Base-by-base conservation (phyloP, 2,888 invertebrate genomes). In the Noctua fimbriata region DNA sequence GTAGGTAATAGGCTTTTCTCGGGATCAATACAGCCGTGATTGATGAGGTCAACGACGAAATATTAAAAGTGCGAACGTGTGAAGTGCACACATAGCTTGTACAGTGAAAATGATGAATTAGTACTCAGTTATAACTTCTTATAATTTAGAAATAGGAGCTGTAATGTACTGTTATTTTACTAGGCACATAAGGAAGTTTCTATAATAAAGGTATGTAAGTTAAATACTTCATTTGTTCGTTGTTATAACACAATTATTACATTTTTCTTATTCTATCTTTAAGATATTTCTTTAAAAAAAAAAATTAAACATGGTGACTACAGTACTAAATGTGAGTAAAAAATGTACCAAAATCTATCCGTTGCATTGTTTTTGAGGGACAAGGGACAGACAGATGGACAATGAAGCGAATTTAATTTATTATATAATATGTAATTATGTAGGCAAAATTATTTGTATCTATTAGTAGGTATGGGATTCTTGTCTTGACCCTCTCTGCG, bases 1-100 rank as follows among this genome's bases (percentile, higher is more conserved):
- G 49, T 87, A 72, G 32, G 79, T 87, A 84, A 87, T 73, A 87
- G 73, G 67, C 73, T 87, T 84, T 78, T n/a, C 70, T 84, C 36
- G 44, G 74, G 73, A 87, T 85, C 82, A 85, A 88, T 88, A 85
- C n/a, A 76, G 58, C 58, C 18, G 82, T 88, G 85, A 85, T 85
- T 88, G 82, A 85, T 88, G 85, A 85, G 81, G 76, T 85, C 82
- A 72, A 65, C 52, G 58, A 76, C 69, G 73, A 87, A 81, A 77
- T 87, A 85, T 85, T 85, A 87, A 79, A 85, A 75, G 67, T 80
- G 71, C 66, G 72, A 77, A 73, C 67, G 76, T 77, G 58, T 55
- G 21, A 70, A 71, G 83, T 80, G 81, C 60, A 67, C 44, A 58
- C 14, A 67, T 36, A 67, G 44, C 67, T 67, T 67, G 21, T 82